Evolutionary conservation across 1,140 invertebrate species (phyloP), one percentile per base, ranked within the genome.

Genomic region (Leucophenga varia): DNA sequence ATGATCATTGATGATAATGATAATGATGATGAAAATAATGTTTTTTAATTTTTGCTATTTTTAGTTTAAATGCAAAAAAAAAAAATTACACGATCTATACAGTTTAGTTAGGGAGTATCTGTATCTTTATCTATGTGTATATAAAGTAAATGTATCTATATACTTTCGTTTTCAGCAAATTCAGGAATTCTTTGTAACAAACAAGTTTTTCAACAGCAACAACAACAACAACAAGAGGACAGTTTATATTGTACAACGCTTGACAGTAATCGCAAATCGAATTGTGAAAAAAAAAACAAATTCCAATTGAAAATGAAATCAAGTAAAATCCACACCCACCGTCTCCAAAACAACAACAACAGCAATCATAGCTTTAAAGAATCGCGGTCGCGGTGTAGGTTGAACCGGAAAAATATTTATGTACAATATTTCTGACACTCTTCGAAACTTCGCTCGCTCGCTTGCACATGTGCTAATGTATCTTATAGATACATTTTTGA

Each of bases 281-380:
- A 65, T 59, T 61, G 57, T 64, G 61, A 61, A 61, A 64, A 54
- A 45, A 46, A 37, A 25, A 30, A 31, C 13, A 34, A 65, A 65
- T 65, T 65, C 59, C 63, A 59, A 57, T 63, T n/a, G 63, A 55
- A 64, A 61, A 52, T 55, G 47, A 64, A 64, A 64, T 50, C 55
- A 45, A 47, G 48, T 43, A 32, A 16, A 36, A 35, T 34, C 31
- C 31, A 42, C 35, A 46, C 13, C 56, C 34, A 38, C 43, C 21
- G 22, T 20, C 34, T 17, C 9, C 18, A 25, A 22, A n/a, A 43
- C 45, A 28, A 17, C 6, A 9, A 16, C 28, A 16, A 47, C 7
- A 12, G 5, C 3, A n/a, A 8, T 28, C n/a, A 48, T 47, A 56
- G 54, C 52, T 25, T 25, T 5, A 5, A 5, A 6, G 22, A 25